phyloP scores from a whole-genome alignment of 2,888 invertebrate genomes.

The Andrena flavipes region DNA sequence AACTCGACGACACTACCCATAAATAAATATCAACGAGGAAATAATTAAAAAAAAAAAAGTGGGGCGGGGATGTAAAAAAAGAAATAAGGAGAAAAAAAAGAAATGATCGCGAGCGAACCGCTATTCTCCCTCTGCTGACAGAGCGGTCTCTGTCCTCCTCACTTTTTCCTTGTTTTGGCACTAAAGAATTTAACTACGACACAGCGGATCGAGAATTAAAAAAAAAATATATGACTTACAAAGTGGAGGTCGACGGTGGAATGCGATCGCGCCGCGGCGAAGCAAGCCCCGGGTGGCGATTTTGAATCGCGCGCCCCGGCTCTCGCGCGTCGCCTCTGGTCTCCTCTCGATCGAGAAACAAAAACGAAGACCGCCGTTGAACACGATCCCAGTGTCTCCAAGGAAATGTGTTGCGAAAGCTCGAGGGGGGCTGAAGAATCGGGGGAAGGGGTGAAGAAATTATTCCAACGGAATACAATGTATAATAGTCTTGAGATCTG shows the following conservation, averaged over 20 bases:
- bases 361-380: background rate
- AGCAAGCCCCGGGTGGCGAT: background rate
- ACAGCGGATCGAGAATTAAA: background rate
- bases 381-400: background rate
- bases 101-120: constrained; percentile 12
- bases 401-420: background rate
- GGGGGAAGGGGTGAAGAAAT: background rate
- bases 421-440: background rate
- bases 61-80: background rate
- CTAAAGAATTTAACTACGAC: constrained; percentile 77
- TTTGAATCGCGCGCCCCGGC: too few relatives aligned
- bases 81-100: background rate
- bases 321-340: background rate
- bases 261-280: background rate
- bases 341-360: constrained; percentile 26
- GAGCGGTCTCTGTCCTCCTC: background rate
- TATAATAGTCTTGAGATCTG: constrained; percentile 43
- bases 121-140: constrained; percentile 16
- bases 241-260: background rate
- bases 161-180: constrained; percentile 72
- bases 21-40: constrained; percentile 58
- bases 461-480: background rate
- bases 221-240: background rate
- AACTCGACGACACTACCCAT: constrained; percentile 50
- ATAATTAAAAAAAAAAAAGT: constrained; percentile 34